These are phyloP conservation scores for Cotesia chilonis DNA, from an alignment of 1,140 invertebrate species.

Conservation along the genomic window DNA sequence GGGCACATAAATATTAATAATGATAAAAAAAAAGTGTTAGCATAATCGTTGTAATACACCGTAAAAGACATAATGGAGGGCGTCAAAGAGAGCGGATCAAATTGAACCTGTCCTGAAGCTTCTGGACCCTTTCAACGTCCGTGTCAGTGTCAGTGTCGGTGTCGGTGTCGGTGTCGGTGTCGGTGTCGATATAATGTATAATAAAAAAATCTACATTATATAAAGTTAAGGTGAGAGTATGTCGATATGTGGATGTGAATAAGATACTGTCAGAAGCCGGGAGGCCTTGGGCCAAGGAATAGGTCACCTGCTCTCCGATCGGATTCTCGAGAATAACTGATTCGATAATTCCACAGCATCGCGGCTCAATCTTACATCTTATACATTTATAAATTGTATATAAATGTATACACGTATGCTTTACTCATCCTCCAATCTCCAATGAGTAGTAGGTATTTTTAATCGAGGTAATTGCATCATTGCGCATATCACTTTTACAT, in stretches of 20 bases:
- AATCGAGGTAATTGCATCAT: constrained; percentile 24
- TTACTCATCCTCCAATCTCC: constrained; percentile 7
- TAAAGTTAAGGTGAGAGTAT: too few species aligned
- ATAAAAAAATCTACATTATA: constrained; percentile 1
- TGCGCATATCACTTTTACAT: constrained; percentile 1
- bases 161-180: neutral
- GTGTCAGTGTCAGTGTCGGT: neutral
- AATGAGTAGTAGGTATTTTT: constrained; percentile 5
- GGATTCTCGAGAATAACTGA: constrained; percentile 21
- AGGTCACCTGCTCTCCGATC: constrained; percentile 31
- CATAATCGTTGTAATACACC: constrained; percentile 24
- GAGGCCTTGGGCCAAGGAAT: constrained; percentile 25
- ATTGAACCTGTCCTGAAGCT: constrained; percentile 22
- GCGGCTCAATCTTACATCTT: neutral
- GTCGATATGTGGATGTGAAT: constrained; percentile 1
- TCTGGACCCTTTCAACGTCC: constrained; percentile 17
- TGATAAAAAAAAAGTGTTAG: constrained; percentile 7
- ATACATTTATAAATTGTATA: too few species aligned
- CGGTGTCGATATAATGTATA: constrained; percentile 1
- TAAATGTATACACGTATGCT: neutral
- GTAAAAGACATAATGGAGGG: constrained; percentile 12
- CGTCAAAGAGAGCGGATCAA: constrained; percentile 23
- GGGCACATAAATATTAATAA: constrained; percentile 15
- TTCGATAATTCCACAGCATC: constrained; percentile 18
- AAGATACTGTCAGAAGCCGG: constrained; percentile 10